Base-by-base conservation (phyloP, 2,888 invertebrate species). In the Eristalinus sepulchralis region DNA sequence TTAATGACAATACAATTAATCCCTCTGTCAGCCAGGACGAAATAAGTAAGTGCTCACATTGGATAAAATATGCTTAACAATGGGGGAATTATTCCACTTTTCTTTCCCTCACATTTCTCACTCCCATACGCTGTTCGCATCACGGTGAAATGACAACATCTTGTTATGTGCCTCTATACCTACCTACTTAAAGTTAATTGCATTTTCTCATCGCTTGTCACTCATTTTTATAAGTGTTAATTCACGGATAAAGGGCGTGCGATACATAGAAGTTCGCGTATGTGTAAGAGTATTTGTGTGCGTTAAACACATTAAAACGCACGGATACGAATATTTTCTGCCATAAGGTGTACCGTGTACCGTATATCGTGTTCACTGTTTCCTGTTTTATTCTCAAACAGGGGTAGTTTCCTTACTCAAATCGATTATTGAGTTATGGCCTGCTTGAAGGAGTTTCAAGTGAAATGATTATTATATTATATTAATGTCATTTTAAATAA, bases 151-250 rank as follows among this genome's bases (percentile, higher is more conserved):
- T 83, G 82, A 86, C 85, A 83, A 86, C 86, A 86, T 83, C 83
- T 83, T 86, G 86, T 83, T 86, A 75, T 83, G 73, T 73, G 68
- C 75, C 78, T 83, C 78, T 34, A 78, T 78, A 70, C 71, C 72
- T 73, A 78, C 78, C 77, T 86, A 83, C 86, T 86, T 86, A 83
- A 86, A 86, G 82, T 86, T 86, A 86, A 86, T 86, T 86, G 86
- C 86, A 75, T 86, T 86, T 79, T 83, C 86, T 83, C 86, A 86
- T 86, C 83, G 82, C 86, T 82, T 86, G 86, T 86, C 86, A 86
- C 86, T 86, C 86, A 86, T 86, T 86, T 86, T 86, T 86, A 71
- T 86, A 86, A 86, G 83, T 86, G 86, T 83, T 86, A 83, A 86
- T 86, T 86, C 86, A 86, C 71, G 75, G 66, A 82, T 86, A 73